Conservation (phyloP, 1,140 invertebrate species). For the Saxidomus purpurata region DNA sequence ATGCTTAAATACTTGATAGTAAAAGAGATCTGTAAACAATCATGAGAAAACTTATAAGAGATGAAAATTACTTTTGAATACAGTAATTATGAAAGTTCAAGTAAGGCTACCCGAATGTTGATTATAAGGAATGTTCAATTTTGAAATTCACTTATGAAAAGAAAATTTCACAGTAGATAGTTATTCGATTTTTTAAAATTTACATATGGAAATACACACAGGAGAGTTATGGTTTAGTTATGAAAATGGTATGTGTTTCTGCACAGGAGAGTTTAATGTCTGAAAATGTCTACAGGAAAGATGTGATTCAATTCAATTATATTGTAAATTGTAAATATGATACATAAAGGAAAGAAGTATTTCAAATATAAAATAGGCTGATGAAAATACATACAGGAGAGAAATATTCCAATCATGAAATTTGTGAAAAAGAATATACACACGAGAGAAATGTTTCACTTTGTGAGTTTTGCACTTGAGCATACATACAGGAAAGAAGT, state of each 20-base stretch:
- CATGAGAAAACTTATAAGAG: constrained; percentile 9
- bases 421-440: too few relatives aligned
- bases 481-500: too few relatives aligned
- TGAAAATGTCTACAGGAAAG: too few relatives aligned
- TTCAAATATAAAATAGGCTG: too few relatives aligned
- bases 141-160: constrained; percentile 14
- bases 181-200: constrained; percentile 14
- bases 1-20: constrained; percentile 14
- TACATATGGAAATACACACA: constrained; percentile 1
- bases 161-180: constrained; percentile 8
- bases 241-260: background rate
- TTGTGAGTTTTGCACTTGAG: too few relatives aligned
- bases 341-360: too few relatives aligned
- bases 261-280: background rate
- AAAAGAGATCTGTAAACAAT: constrained; percentile 6
- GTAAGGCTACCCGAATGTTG: background rate
- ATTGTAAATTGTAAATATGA: too few relatives aligned
- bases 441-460: too few relatives aligned
- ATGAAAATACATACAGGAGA: too few relatives aligned
- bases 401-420: too few relatives aligned
- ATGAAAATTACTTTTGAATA: constrained; percentile 25
- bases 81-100: constrained; percentile 1
- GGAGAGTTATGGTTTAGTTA: constrained; percentile 20
- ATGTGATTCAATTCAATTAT: too few relatives aligned
- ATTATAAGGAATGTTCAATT: constrained; percentile 8